Conservation (phyloP, 2,797 vertebrate species). For the Galaxias olidus region DNA sequence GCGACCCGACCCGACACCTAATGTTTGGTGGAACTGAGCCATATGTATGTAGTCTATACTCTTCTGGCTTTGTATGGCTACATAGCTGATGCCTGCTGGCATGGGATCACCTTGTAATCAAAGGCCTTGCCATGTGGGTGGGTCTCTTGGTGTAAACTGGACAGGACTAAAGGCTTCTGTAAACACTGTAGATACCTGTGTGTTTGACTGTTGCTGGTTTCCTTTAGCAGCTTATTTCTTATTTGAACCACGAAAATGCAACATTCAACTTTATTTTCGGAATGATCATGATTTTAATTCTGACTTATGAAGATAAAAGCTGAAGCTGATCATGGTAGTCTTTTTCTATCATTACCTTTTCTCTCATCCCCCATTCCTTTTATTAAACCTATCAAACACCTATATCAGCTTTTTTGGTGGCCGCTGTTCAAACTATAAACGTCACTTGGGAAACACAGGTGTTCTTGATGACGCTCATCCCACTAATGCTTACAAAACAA, state of each 20-base stretch:
- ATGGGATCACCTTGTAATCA: conserved; percentile 11
- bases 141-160: too few species aligned
- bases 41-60: too few species aligned
- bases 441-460: conserved; percentile 69
- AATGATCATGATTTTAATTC: too few species aligned
- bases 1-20: too few species aligned
- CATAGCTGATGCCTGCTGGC: neutral
- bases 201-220: neutral
- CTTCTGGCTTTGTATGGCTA: neutral
- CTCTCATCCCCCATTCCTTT: neutral
- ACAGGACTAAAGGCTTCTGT: too few species aligned
- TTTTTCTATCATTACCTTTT: conserved; percentile 23
- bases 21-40: too few species aligned
- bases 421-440: conserved; percentile 64
- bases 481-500: conserved; percentile 77
- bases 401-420: conserved; percentile 53
- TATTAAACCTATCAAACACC: neutral
- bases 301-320: too few species aligned
- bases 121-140: neutral
- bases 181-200: neutral
- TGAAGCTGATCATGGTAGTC: too few species aligned
- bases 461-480: conserved; percentile 67
- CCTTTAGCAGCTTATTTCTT: too few species aligned
- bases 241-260: too few species aligned
- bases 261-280: too few species aligned